Conservation (phyloP, 2,797 vertebrate genomes). For the Amphiprion clarkii region DNA sequence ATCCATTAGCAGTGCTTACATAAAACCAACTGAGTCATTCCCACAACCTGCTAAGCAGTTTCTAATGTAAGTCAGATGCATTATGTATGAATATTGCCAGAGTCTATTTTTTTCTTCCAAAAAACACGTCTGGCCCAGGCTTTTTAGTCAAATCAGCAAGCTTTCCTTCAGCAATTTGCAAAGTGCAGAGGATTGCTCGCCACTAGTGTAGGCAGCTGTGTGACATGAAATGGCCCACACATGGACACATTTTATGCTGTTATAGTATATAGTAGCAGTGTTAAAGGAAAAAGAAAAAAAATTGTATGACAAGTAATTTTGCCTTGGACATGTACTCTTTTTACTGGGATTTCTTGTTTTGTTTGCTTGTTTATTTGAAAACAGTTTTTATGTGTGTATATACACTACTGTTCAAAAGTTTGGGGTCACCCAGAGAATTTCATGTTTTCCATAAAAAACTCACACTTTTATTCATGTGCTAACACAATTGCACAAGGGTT, state of each 20-base stretch:
- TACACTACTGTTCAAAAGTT: too few species aligned
- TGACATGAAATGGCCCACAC: slow-evolving; percentile 40
- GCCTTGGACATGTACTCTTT: too few species aligned
- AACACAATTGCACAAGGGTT: too few species aligned
- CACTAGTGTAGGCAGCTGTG: slow-evolving; percentile 55
- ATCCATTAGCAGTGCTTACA: slow-evolving; percentile 57
- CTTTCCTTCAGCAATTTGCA: slow-evolving; percentile 64
- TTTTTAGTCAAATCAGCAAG: slow-evolving; percentile 80
- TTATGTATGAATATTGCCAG: slow-evolving; percentile 75
- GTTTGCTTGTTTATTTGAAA: too few species aligned
- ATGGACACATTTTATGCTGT: slow-evolving; percentile 13
- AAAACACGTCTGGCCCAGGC: slow-evolving; percentile 53
- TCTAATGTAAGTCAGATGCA: slow-evolving; percentile 75
- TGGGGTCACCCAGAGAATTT: too few species aligned
- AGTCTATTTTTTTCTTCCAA: slow-evolving; percentile 40
- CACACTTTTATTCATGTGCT: too few species aligned
- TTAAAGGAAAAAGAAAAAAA: too few species aligned
- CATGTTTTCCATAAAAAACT: too few species aligned
- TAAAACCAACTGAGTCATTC: slow-evolving; percentile 54
- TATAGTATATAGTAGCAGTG: neutral
- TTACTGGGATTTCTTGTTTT: too few species aligned
- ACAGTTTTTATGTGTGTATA: too few species aligned
- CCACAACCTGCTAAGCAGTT: slow-evolving; percentile 68
- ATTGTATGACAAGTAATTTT: too few species aligned
- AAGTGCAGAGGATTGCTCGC: slow-evolving; percentile 53